Evolutionary conservation across 2,113 vertebrate species (phyloP).

Genomic region (Grantiella picta): DNA sequence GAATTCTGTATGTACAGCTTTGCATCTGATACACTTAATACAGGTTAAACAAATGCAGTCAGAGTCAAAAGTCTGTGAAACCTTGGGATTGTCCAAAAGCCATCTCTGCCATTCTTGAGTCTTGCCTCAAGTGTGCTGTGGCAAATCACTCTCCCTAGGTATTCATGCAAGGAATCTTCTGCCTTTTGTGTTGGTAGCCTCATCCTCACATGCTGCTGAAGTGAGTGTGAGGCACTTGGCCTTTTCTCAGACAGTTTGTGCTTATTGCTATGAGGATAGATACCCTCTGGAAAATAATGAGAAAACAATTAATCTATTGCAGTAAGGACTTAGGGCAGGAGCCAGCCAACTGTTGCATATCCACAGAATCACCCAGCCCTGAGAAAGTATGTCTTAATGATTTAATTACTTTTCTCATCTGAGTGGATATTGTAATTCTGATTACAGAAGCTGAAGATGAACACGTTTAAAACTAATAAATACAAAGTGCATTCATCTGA

Average conservation of each 20-base stretch:
- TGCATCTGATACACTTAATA: background rate
- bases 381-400: conserved; percentile 60
- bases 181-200: background rate
- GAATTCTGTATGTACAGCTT: background rate
- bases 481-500: conserved; percentile 59
- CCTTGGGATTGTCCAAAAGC: background rate
- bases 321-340: background rate
- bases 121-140: background rate
- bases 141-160: background rate
- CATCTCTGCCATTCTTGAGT: background rate
- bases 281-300: conserved; percentile 5
- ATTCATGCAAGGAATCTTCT: background rate
- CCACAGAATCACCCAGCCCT: conserved; percentile 38
- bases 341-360: conserved; percentile 43
- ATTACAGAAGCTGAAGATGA: conserved; percentile 57
- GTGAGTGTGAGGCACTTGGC: background rate
- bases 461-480: conserved; percentile 59
- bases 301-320: conserved; percentile 40
- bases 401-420: conserved; percentile 69
- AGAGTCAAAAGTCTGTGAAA: background rate
- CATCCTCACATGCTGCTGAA: background rate
- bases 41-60: background rate
- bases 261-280: background rate
- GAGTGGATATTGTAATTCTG: conserved; percentile 64
- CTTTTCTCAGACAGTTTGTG: background rate